Percentiles rank a stretch among this genome's conserved stretches.
Evolutionary conservation across 2,113 vertebrate species (phyloP).

Genomic region (Eubucco bourcierii): DNA sequence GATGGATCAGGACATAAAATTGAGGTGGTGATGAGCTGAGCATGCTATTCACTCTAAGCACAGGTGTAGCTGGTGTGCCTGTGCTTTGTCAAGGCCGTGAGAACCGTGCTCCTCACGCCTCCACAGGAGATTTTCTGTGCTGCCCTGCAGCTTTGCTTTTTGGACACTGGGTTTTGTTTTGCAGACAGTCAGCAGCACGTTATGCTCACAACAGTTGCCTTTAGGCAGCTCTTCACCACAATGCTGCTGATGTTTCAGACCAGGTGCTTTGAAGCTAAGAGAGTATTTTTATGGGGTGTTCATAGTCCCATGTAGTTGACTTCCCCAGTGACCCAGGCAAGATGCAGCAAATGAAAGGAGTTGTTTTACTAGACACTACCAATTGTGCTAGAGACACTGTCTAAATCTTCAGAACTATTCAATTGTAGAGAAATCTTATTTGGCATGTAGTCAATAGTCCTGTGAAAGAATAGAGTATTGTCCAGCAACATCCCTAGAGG

Average conservation of each 20-base stretch:
- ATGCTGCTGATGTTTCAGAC: not conserved
- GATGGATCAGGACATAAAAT: slow-evolving; percentile 31
- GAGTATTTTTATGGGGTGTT: slow-evolving; percentile 35
- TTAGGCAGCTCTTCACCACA: not conserved
- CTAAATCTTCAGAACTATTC: slow-evolving; percentile 60
- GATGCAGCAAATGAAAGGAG: slow-evolving; percentile 35
- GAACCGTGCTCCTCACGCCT: not conserved
- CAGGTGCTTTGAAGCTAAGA: not conserved
- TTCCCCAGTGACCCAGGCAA: slow-evolving; percentile 33
- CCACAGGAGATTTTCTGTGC: not conserved
- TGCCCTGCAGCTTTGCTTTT: not conserved
- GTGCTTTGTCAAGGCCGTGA: not conserved
- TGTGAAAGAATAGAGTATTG: slow-evolving; percentile 29
- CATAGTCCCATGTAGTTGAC: not conserved
- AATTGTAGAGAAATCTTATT: slow-evolving; percentile 55
- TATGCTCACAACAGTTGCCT: not conserved
- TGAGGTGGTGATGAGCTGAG: slow-evolving; percentile 18
- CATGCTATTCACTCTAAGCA: not conserved
- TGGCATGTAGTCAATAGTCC: slow-evolving; percentile 63
- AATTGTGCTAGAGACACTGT: slow-evolving; percentile 33
- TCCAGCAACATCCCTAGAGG: slow-evolving; percentile 40
- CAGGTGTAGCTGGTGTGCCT: not conserved
- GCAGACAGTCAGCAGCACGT: not conserved
- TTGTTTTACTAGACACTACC: slow-evolving; percentile 32
- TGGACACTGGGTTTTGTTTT: not conserved